Conservation (phyloP, 2,113 vertebrate genomes). For the Bungarus multicinctus region DNA sequence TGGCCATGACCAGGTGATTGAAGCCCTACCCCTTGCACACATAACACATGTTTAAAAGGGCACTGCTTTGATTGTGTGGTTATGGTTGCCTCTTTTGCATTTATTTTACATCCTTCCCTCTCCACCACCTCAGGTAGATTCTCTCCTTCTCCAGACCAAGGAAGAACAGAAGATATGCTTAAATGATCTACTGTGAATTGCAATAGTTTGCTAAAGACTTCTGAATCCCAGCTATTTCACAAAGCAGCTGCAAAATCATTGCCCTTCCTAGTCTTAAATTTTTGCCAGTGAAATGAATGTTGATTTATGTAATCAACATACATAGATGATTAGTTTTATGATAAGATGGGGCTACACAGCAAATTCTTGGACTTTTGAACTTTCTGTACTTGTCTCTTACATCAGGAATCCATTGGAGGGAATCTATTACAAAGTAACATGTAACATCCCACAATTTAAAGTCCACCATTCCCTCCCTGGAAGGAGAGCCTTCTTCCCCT, state of each 20-base stretch:
- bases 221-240: neutral
- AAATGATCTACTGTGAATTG: neutral
- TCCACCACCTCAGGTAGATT: neutral
- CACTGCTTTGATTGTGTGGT: neutral
- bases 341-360: neutral
- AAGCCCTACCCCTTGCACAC: no score
- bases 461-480: neutral
- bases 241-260: neutral
- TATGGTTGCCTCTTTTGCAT: neutral
- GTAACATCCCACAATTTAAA: neutral
- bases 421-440: neutral
- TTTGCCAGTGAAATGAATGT: neutral
- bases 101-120: neutral
- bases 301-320: neutral
- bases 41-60: neutral
- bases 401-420: neutral
- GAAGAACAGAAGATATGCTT: neutral
- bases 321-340: neutral
- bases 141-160: neutral
- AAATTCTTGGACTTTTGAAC: neutral
- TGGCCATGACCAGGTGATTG: neutral
- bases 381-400: neutral
- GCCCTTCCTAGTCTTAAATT: neutral
- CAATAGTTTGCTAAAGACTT: neutral
- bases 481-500: neutral